Evolutionary conservation across 2,888 invertebrate species (phyloP).

Genomic region (Didymodactylos carnosus): DNA sequence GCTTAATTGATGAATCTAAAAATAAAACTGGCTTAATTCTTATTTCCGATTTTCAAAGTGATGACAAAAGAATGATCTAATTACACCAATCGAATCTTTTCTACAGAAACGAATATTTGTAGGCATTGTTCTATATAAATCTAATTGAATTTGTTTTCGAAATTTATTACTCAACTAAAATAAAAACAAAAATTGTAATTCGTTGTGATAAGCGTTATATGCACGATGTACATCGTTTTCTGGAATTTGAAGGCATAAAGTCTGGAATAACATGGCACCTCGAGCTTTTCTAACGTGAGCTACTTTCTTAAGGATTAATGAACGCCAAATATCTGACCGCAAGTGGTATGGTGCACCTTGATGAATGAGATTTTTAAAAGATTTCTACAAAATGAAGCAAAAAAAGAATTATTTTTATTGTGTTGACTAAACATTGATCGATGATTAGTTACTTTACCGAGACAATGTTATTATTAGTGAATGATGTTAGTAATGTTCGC

Average conservation of each 20-base stretch:
- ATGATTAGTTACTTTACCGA: neutral
- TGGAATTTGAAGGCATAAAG: constrained; percentile 33
- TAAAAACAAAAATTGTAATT: neutral
- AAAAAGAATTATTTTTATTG: neutral
- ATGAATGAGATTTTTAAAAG: constrained; percentile 34
- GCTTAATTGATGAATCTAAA: constrained; percentile 36
- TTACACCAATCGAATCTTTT: constrained; percentile 37
- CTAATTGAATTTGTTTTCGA: constrained; percentile 39
- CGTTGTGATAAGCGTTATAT: too few species aligned
- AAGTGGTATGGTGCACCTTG: constrained; percentile 37
- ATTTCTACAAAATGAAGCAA: constrained; percentile 23
- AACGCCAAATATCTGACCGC: constrained; percentile 35
- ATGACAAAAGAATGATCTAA: constrained; percentile 15
- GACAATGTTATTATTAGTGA: neutral
- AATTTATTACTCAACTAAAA: constrained; percentile 35
- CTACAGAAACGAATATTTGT: constrained; percentile 38
- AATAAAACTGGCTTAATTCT: neutral
- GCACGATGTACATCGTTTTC: constrained; percentile 33
- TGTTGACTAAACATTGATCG: too few species aligned
- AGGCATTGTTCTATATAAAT: constrained; percentile 40
- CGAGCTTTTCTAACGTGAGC: constrained; percentile 32
- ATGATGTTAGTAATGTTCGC: constrained; percentile 3
- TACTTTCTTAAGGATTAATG: constrained; percentile 32
- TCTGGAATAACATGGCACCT: constrained; percentile 37
- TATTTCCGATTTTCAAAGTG: neutral